These are phyloP conservation scores for Eulemur rubriventer DNA, from an alignment of 2,797 vertebrate species.

Conservation along the genomic window DNA sequence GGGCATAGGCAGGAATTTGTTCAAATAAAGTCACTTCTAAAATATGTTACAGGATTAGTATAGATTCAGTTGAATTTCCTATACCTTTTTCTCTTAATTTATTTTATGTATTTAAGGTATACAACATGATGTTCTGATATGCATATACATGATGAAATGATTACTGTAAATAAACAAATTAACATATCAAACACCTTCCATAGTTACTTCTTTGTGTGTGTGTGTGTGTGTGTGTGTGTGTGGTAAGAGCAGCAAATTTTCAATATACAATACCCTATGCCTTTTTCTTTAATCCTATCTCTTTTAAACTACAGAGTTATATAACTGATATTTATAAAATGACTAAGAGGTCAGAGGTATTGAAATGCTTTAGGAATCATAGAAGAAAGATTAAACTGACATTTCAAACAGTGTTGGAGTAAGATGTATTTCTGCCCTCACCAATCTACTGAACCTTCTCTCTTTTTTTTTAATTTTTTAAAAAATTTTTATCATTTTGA, in stretches of 20 bases:
- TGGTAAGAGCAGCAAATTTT: not conserved
- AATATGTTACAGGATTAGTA: not conserved
- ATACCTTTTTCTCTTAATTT: not conserved
- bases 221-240: not conserved
- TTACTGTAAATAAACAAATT: not conserved
- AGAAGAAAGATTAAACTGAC: slow-evolving; percentile 47
- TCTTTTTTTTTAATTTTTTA: not conserved
- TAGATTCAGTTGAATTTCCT: slow-evolving; percentile 2
- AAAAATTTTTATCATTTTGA: not conserved
- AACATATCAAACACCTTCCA: not conserved
- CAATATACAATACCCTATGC: not conserved
- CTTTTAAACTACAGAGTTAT: slow-evolving; percentile 41
- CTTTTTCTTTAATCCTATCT: not conserved
- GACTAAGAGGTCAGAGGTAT: slow-evolving; percentile 22
- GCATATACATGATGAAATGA: not conserved
- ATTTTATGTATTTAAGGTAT: not conserved
- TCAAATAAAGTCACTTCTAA: slow-evolving; percentile 20
- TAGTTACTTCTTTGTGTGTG: not conserved
- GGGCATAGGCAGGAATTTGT: not conserved
- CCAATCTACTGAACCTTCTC: not conserved
- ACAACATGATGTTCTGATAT: not conserved
- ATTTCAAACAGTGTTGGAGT: slow-evolving; percentile 24
- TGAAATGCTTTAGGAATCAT: slow-evolving; percentile 30
- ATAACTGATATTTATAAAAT: slow-evolving; percentile 48
- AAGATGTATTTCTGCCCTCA: slow-evolving; percentile 33